Evolutionary conservation across 2,113 vertebrate species (phyloP), one percentile per base, ranked within the genome.

Genomic region (Prionailurus bengalensis): DNA sequence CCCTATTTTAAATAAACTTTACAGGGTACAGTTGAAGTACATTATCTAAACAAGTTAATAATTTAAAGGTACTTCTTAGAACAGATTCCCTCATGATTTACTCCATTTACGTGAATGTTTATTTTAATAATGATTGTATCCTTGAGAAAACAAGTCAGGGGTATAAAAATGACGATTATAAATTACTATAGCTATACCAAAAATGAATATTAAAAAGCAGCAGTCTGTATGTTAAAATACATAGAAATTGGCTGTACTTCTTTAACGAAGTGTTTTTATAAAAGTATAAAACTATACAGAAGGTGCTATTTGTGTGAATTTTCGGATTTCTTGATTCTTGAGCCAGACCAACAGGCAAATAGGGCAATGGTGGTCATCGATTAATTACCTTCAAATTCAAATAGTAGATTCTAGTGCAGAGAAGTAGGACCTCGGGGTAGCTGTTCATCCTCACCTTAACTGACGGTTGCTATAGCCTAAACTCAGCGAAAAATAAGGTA

Each of bases 191-290:
- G 42, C 97, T 97, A 95, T 97, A 97, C 91, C 31, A 95, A 97
- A 98, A 98, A 92, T 94, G 84, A 95, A 96, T 79, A 95, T 92
- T 83, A 96, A 96, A 98, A 98, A 96, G 84, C 68, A 98, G 73
- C 42, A 93, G 55, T 93, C 97, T 90, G 13, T 29, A 92, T 91
- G 95, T 97, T 63, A 78, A 95, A 96, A 98, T 73, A 98, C 93
- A 97, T 82, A 96, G 95, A 90, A 94, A 98, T 97, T 68, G 94
- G 73, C 95, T 95, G 31, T 83, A 98, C 99, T 99, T 99, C 98
- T 99, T 99, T 82, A 99, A 98, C 88, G 87, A 99, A 99, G 98
- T 89, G 31, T 68, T 97, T 95, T 96, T 96, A 98, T 97, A 97
- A 96, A 91, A 96, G 97, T 97, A 97, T 97, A 98, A 98, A 98